phyloP scores from a whole-genome alignment of 53 echinoderm and acorn worm genomes.

The Luidia sarsii region DNA sequence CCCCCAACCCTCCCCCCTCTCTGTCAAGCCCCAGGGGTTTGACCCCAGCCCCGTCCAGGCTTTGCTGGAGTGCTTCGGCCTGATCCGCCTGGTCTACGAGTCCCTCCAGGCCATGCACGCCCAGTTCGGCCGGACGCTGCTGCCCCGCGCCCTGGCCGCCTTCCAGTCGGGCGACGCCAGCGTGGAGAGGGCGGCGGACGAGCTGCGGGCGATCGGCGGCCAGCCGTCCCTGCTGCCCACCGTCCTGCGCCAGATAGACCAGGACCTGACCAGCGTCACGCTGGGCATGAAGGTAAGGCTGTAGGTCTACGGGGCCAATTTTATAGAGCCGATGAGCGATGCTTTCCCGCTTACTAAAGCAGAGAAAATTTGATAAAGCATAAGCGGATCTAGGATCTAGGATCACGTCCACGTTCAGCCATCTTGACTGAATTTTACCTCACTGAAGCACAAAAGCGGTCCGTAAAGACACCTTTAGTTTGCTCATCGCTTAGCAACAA shows the following conservation, averaged over 20 bases:
- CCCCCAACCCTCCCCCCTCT: no score
- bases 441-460: no score
- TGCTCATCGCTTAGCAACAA: no score
- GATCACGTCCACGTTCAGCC: no score
- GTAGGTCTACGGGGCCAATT: not conserved
- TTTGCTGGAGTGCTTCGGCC: constrained; percentile 60
- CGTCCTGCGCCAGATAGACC: constrained; percentile 70
- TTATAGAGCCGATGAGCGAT: no score
- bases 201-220: constrained; percentile 64
- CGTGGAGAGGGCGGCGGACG: constrained; percentile 44
- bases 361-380: no score
- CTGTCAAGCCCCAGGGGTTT: constrained; percentile 54
- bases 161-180: constrained; percentile 72
- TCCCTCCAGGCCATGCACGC: constrained; percentile 68
- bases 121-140: constrained; percentile 73
- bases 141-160: constrained; percentile 70
- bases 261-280: constrained; percentile 57
- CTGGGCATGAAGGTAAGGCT: constrained; percentile 66
- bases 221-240: constrained; percentile 63
- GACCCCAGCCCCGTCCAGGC: constrained; percentile 54
- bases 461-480: no score
- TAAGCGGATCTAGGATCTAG: no score
- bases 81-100: constrained; percentile 66
- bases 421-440: no score
- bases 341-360: no score